Conservation (phyloP, 2,113 vertebrate species). For the Lepisosteus osseus region DNA sequence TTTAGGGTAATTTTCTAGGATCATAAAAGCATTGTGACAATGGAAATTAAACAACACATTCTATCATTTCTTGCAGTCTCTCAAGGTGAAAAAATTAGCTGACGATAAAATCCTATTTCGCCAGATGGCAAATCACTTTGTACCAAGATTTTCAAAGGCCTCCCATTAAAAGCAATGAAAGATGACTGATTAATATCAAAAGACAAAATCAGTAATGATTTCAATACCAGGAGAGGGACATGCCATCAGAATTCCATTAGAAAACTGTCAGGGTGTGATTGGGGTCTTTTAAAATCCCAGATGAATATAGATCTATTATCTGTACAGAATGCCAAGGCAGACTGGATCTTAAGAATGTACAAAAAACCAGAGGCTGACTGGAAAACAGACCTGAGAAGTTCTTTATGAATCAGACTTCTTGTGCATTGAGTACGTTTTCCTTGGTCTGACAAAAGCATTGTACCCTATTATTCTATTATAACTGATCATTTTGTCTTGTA, state of each 20-base stretch:
- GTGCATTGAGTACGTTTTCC: constrained; percentile 21
- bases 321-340: constrained; percentile 12
- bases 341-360: constrained; percentile 2
- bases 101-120: constrained; percentile 16
- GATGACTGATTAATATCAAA: constrained; percentile 38
- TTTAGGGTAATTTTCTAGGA: constrained; percentile 1
- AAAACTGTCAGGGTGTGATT: constrained; percentile 24
- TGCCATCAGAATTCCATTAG: constrained; percentile 21
- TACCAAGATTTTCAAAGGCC: constrained; percentile 15
- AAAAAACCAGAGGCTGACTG: constrained; percentile 9
- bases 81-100: constrained; percentile 23
- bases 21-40: neutral
- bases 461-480: constrained; percentile 32
- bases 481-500: constrained; percentile 18
- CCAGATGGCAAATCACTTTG: constrained; percentile 28
- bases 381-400: neutral
- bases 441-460: constrained; percentile 21
- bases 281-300: constrained; percentile 21
- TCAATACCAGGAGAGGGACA: constrained; percentile 17
- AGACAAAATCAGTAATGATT: constrained; percentile 33
- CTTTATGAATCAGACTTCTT: constrained; percentile 13
- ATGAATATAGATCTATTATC: constrained; percentile 19
- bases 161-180: constrained; percentile 27
- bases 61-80: neutral
- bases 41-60: constrained; percentile 24